Evolutionary conservation across 2,113 vertebrate genomes (phyloP).

Genomic region (Myanophis thanlyinensis): DNA sequence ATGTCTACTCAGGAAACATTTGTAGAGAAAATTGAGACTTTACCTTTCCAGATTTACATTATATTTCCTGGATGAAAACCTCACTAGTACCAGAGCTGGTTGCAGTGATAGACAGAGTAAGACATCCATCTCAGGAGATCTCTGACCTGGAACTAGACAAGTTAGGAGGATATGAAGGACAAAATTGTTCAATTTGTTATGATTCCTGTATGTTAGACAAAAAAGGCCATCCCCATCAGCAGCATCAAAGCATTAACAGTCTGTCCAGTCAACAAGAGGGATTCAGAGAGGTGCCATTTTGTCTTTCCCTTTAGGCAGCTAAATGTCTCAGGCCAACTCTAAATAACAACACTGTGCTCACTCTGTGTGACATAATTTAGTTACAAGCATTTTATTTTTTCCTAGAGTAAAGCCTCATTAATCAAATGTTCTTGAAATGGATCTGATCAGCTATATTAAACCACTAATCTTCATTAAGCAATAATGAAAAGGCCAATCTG

Average conservation of each 20-base stretch:
- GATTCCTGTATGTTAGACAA: background rate
- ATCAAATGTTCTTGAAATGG: constrained; percentile 55
- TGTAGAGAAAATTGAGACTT: constrained; percentile 4
- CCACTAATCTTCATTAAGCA: constrained; percentile 37
- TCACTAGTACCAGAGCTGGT: background rate
- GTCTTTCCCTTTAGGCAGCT: background rate
- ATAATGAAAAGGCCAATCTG: constrained; percentile 28
- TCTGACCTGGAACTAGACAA: background rate
- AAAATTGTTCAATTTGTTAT: background rate
- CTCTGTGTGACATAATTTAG: constrained; percentile 31
- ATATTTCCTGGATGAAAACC: background rate
- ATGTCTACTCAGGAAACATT: background rate
- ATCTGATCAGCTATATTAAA: constrained; percentile 38
- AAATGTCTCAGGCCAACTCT: background rate
- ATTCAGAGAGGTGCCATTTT: background rate
- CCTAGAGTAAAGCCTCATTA: constrained; percentile 50
- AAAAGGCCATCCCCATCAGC: background rate
- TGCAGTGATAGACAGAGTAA: background rate
- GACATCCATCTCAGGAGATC: background rate
- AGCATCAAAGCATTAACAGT: background rate
- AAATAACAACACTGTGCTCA: background rate
- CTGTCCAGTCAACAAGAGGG: background rate
- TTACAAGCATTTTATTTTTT: constrained; percentile 42
- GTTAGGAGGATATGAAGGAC: background rate
- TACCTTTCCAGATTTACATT: background rate